These are phyloP conservation scores for Torymus aiolomorphi DNA, from an alignment of 2,888 invertebrate genomes.

Conservation along the genomic window DNA sequence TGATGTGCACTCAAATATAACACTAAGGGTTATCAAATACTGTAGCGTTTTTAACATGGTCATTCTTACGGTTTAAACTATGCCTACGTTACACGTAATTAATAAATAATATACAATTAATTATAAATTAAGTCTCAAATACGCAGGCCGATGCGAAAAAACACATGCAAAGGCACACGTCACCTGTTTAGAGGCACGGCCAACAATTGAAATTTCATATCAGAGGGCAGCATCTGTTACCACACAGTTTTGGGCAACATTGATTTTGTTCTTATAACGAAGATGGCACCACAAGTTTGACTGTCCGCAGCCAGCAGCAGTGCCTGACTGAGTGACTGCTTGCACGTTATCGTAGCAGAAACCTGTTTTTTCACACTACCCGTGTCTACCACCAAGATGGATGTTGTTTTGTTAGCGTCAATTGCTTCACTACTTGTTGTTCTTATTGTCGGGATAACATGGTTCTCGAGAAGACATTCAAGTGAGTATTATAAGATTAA, in stretches of 20 bases:
- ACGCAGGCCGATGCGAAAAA: constrained; percentile 29
- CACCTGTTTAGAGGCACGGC: constrained; percentile 61
- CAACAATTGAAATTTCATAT: constrained; percentile 16
- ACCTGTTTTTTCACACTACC: constrained; percentile 26
- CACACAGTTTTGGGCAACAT: neutral
- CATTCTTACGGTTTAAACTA: constrained; percentile 22
- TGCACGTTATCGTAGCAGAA: constrained; percentile 30
- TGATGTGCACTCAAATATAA: constrained; percentile 66
- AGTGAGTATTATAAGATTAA: constrained; percentile 58
- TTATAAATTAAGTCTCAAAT: constrained; percentile 37
- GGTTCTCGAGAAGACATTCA: constrained; percentile 61
- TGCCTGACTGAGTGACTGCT: too few relatives aligned
- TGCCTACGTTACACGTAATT: constrained; percentile 22
- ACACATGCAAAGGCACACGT: constrained; percentile 64
- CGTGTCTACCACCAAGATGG: constrained; percentile 63
- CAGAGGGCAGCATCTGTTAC: constrained; percentile 31
- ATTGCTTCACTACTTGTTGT: constrained; percentile 63
- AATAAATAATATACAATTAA: constrained; percentile 48
- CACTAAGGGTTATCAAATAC: constrained; percentile 61
- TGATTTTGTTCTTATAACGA: neutral
- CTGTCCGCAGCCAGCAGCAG: neutral
- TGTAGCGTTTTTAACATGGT: constrained; percentile 58
- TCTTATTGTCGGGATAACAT: constrained; percentile 63
- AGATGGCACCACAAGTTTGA: constrained; percentile 35
- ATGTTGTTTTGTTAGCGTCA: constrained; percentile 64